Conservation (phyloP, 2,888 invertebrate species). For the Conistra vaccinii region DNA sequence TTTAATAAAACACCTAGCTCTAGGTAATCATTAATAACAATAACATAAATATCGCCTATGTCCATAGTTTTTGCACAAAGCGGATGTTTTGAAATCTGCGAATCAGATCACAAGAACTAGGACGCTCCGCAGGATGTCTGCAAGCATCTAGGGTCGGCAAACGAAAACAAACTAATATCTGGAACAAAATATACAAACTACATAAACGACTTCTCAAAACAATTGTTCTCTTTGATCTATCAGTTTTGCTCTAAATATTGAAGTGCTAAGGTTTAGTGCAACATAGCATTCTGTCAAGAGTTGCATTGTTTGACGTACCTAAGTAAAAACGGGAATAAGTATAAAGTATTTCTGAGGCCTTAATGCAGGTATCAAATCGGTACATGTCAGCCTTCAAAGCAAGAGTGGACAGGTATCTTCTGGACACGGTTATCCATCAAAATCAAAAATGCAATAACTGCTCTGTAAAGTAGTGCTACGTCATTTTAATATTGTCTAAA, state of each 20-base stretch:
- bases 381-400: neutral
- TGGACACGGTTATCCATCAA: neutral
- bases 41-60: constrained; percentile 16
- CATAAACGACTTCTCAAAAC: constrained; percentile 32
- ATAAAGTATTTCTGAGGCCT: neutral
- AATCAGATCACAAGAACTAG: constrained; percentile 66
- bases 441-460: neutral
- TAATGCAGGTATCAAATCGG: neutral
- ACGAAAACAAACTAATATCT: constrained; percentile 31
- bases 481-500: neutral
- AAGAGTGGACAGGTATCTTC: neutral
- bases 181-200: constrained; percentile 36
- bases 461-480: neutral
- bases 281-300: too few species aligned
- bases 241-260: constrained; percentile 11
- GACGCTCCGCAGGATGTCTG: constrained; percentile 67
- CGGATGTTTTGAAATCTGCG: constrained; percentile 69
- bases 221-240: constrained; percentile 40
- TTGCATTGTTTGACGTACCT: neutral
- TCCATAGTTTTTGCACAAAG: constrained; percentile 37
- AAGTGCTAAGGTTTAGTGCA: neutral
- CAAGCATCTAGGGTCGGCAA: constrained; percentile 46
- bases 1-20: constrained; percentile 1
- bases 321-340: neutral
- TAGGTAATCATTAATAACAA: neutral